Conservation (phyloP, 2,797 vertebrate genomes). For the Vultur gryphus region DNA sequence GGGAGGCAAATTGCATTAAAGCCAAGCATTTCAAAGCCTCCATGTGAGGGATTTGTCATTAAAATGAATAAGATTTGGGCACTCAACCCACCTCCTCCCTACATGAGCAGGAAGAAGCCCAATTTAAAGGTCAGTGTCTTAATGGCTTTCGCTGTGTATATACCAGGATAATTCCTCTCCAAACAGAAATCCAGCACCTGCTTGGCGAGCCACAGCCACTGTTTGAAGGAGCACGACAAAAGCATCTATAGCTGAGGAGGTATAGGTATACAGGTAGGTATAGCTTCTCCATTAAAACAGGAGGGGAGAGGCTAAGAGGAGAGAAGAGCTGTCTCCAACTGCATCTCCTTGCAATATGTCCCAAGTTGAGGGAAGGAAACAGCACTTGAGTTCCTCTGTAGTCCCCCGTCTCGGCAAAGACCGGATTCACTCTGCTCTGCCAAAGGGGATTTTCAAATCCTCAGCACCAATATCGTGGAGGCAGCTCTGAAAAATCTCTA, state of each 20-base stretch:
- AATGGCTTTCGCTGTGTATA: background rate
- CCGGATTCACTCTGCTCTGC: background rate
- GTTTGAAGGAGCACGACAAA: background rate
- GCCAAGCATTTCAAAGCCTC: slow-evolving; percentile 27
- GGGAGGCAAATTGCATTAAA: slow-evolving; percentile 10
- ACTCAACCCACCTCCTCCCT: slow-evolving; percentile 53
- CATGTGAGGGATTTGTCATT: slow-evolving; percentile 51
- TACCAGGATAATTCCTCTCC: slow-evolving; percentile 24
- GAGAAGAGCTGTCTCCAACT: background rate
- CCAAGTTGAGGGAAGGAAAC: background rate
- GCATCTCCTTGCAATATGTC: background rate
- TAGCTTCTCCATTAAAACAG: background rate
- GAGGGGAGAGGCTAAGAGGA: background rate
- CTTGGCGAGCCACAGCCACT: background rate
- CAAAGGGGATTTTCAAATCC: slow-evolving; percentile 35
- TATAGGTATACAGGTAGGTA: background rate
- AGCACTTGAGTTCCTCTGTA: background rate
- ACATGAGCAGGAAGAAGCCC: slow-evolving; percentile 42
- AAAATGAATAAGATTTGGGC: slow-evolving; percentile 59
- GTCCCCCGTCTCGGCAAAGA: background rate
- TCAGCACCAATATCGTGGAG: background rate
- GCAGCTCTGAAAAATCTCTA: slow-evolving; percentile 48
- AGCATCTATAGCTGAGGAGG: background rate
- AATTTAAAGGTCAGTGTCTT: slow-evolving; percentile 59
- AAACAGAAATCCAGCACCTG: slow-evolving; percentile 31